A percentile compares a stretch with the other conserved stretches of the same genome.
phyloP scores from a whole-genome alignment of 2,888 invertebrate species.

The Geotrupes spiniger region DNA sequence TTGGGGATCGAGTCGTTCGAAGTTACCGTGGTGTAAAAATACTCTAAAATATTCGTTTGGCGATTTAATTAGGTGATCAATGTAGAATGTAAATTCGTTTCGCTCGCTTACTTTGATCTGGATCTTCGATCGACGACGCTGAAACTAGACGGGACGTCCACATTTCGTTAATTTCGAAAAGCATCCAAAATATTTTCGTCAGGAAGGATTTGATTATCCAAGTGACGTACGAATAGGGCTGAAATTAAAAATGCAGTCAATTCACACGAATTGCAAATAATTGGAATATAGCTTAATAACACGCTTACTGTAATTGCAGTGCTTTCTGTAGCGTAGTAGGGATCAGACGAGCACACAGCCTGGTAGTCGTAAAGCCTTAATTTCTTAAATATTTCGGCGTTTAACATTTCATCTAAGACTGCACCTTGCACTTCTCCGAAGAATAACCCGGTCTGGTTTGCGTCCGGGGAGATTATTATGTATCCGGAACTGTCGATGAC shows the following conservation, averaged over 20 bases:
- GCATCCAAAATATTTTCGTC: constrained; percentile 45
- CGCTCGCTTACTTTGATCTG: neutral
- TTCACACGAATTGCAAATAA: too few species aligned
- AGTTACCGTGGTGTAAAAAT: too few species aligned
- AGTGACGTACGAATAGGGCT: constrained; percentile 50
- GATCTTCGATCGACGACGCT: constrained; percentile 14
- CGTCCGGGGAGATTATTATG: constrained; percentile 68
- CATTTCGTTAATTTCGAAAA: constrained; percentile 37
- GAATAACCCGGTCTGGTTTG: constrained; percentile 73
- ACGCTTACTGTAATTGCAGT: constrained; percentile 9
- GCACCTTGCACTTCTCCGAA: constrained; percentile 80
- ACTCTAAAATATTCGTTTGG: too few species aligned
- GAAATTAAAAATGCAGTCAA: too few species aligned
- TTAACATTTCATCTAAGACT: constrained; percentile 73
- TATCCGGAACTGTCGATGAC: constrained; percentile 92
- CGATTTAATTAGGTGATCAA: too few species aligned
- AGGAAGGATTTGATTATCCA: constrained; percentile 50
- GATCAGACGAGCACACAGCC: constrained; percentile 63
- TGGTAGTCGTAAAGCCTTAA: constrained; percentile 84
- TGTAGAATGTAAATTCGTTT: too few species aligned
- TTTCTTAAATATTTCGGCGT: constrained; percentile 67
- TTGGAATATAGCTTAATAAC: constrained; percentile 7
- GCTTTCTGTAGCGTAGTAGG: constrained; percentile 32
- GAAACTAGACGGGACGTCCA: constrained; percentile 31
- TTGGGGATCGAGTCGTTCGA: too few species aligned